Evolutionary conservation across 2,888 invertebrate species (phyloP).

Genomic region (Oligia strigilis): DNA sequence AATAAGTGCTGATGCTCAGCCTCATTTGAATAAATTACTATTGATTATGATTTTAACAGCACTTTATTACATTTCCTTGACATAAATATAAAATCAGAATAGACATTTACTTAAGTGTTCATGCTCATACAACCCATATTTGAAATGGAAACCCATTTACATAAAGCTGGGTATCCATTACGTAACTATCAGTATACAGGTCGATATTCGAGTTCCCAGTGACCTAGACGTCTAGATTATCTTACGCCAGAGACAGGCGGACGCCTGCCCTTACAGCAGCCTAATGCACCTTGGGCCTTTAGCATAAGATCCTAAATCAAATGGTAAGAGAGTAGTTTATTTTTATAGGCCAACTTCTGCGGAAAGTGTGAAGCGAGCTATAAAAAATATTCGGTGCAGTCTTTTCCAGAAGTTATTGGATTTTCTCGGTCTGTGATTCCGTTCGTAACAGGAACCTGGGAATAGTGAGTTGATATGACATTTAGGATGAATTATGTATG

Average conservation of each 20-base stretch:
- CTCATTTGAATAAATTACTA: neutral
- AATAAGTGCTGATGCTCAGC: neutral
- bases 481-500: conserved; percentile 1
- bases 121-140: neutral
- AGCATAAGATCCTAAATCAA: conserved; percentile 4
- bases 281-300: conserved; percentile 11
- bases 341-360: conserved; percentile 47
- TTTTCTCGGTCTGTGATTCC: conserved; percentile 30
- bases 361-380: conserved; percentile 22
- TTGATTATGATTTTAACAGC: neutral
- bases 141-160: conserved; percentile 49
- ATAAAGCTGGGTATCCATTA: conserved; percentile 59
- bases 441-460: neutral
- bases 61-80: neutral
- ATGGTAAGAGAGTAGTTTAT: conserved; percentile 8
- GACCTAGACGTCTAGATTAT: conserved; percentile 75
- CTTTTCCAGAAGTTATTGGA: conserved; percentile 13
- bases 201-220: conserved; percentile 73
- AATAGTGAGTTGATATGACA: neutral
- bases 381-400: conserved; percentile 19
- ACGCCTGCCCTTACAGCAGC: conserved; percentile 51
- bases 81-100: neutral
- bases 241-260: conserved; percentile 69
- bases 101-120: neutral
- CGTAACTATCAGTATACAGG: conserved; percentile 64